Evolutionary conservation across 2,797 vertebrate genomes (phyloP), one percentile per base, ranked within the genome.

Genomic region (Melanotaenia nigrans): DNA sequence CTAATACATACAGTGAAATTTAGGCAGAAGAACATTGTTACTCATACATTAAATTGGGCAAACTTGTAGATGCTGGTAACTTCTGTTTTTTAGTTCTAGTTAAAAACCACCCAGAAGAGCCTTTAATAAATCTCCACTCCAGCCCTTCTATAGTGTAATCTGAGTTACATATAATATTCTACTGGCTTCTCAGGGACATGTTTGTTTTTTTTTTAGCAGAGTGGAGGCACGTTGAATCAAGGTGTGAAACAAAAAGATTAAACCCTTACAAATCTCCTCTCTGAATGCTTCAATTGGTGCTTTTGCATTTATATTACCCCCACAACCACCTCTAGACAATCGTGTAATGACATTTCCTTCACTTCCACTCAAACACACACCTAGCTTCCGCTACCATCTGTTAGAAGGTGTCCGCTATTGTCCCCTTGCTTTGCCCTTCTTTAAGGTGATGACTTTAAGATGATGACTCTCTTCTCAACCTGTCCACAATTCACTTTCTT

Each of bases 361-460:
- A 22, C 36, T 60, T 35, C 3, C 58, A 14, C 51, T 45, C 59
- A 45, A 54, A 66, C 54, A 60, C 13, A 58, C 57, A 57, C 42
- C 24, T 22, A 5, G 35, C 13, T 68, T 38, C 61, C 32, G n/a
- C 51, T n/a, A 61, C 88, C 84, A 86, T 89, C 86, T 92, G 90
- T 80, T 81, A 14, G 60, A 64, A 32, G n/a, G 71, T 51, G 55
- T 82, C 85, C 70, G 69, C 73, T 75, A 68, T 73, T 82, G 49
- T 65, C 55, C 65, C 36, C 68, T 71, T 78, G 55, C 30, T 54
- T 61, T 73, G 70, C 55, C 65, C 57, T 65, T 64, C 47, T 28
- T 76, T 35, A 11, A 65, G 68, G 68, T 77, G 54, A 24, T 12
- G 11, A 67, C 75, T 79, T 28, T 28, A 28, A 30, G 28, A 30